Evolutionary conservation across 2,113 vertebrate species (phyloP), one percentile per base, ranked within the genome.

Genomic region (Poeciliopsis retropinna): DNA sequence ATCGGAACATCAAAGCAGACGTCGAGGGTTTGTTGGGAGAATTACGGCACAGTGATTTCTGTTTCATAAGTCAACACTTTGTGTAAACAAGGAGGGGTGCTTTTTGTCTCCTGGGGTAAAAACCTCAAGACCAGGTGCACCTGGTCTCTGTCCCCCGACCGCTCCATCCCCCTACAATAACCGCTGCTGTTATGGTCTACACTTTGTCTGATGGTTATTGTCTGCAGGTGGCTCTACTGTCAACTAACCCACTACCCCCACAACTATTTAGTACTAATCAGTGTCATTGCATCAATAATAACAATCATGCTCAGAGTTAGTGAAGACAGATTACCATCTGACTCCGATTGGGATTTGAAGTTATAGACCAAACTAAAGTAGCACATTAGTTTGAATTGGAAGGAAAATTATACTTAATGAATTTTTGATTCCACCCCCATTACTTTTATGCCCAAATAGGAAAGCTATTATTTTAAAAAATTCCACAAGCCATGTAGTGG

Each of bases 71-170:
- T 84, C 81, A 76, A 81, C 64, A 28, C 72, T 81, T 78, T 13
- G 67, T 47, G 64, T 60, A 65, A 70, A 90, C 89, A 91, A 90
- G 91, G 88, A 80, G 65, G 31, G 79, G 17, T 57, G 73, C 70
- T 87, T 88, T 90, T 57, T 84, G 66, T 85, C 89, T 90, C 88
- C 80, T 82, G 85, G 67, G 71, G 74, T 37, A 66, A 83, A 84
- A 88, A 51, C 67, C 68, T 83, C 44, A 61, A 72, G 60, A 87
- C 81, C 85, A 89, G 88, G 83, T 91, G 89, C 91, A 89, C 88
- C 88, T 78, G 85, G 85, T 39, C 30, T 25, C 5, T n/a, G 34
- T 25, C 44, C 44, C 17, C 44, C 29, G 5, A 34, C 64, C 60
- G 13, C 71, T 37, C 57, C 51, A 25, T 60, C 25, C 0, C 41